Evolutionary conservation across 2,113 vertebrate species (phyloP).

Genomic region (Erpornis zantholeuca): DNA sequence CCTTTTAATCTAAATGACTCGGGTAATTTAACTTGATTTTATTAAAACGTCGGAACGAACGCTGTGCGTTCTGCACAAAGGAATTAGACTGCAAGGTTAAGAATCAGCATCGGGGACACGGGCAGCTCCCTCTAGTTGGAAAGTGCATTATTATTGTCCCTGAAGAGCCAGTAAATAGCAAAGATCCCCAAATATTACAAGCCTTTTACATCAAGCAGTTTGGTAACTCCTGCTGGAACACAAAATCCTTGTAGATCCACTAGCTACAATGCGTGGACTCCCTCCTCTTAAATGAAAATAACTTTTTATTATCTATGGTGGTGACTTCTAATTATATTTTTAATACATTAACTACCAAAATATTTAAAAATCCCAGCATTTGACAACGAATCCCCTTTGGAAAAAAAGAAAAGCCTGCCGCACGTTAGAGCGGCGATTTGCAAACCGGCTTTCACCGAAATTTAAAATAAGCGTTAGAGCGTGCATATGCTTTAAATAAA

Average conservation of each 20-base stretch:
- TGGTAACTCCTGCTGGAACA: accelerated
- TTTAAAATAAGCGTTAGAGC: background rate
- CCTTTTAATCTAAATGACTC: background rate
- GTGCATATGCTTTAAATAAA: conserved; percentile 39
- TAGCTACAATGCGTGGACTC: background rate
- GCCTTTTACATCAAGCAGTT: background rate
- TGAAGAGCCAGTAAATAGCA: background rate
- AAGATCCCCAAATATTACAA: background rate
- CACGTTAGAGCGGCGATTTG: background rate
- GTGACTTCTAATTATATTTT: background rate
- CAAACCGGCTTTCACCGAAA: background rate
- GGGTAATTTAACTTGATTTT: background rate
- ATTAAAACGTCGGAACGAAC: background rate
- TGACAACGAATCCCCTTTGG: background rate
- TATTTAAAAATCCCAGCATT: background rate
- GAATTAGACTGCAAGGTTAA: conserved; percentile 7
- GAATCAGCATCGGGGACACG: background rate
- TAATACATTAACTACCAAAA: background rate
- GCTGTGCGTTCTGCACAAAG: background rate
- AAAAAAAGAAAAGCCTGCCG: background rate
- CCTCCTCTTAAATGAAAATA: background rate
- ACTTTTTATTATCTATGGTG: background rate
- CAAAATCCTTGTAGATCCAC: accelerated
- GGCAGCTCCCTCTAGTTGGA: conserved; percentile 58
- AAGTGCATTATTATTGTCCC: background rate